Percentiles rank a stretch among this genome's conserved stretches.
Conservation (phyloP, 2,888 invertebrate genomes). For the Patella ulyssiponensis region DNA sequence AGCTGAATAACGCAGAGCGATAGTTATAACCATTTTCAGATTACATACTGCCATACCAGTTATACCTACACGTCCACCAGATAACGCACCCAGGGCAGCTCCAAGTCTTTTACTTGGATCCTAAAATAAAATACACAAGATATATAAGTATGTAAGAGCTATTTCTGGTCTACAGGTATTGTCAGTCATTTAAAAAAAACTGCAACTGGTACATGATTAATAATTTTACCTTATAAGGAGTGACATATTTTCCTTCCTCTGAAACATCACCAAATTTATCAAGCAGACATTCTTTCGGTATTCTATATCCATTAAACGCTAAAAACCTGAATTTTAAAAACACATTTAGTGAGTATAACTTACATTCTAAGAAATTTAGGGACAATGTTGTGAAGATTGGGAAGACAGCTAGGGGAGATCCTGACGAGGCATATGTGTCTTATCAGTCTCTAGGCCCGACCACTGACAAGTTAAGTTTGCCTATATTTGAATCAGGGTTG, state of each 20-base stretch:
- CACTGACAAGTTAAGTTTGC: no score
- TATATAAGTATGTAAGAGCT: no score
- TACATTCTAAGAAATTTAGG: no score
- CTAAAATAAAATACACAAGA: conserved; percentile 40
- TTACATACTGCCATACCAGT: conserved; percentile 76
- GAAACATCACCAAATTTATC: conserved; percentile 92
- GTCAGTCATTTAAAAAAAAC: no score
- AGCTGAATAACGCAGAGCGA: conserved; percentile 89
- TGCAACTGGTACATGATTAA: not conserved
- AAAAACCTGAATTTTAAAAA: conserved; percentile 79
- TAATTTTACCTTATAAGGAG: conserved; percentile 81
- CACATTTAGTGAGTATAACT: not conserved
- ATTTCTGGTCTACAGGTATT: no score
- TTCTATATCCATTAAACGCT: conserved; percentile 88
- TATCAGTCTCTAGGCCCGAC: no score
- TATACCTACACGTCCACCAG: conserved; percentile 87
- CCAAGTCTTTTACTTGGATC: conserved; percentile 90
- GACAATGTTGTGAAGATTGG: no score
- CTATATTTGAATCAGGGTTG: no score
- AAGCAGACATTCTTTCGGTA: conserved; percentile 87
- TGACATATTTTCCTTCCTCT: conserved; percentile 88
- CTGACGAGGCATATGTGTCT: no score
- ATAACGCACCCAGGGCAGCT: conserved; percentile 85
- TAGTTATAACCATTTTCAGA: conserved; percentile 83
- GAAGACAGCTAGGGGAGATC: no score